Conservation (phyloP, 2,113 vertebrate species). For the Heterocephalus glaber region DNA sequence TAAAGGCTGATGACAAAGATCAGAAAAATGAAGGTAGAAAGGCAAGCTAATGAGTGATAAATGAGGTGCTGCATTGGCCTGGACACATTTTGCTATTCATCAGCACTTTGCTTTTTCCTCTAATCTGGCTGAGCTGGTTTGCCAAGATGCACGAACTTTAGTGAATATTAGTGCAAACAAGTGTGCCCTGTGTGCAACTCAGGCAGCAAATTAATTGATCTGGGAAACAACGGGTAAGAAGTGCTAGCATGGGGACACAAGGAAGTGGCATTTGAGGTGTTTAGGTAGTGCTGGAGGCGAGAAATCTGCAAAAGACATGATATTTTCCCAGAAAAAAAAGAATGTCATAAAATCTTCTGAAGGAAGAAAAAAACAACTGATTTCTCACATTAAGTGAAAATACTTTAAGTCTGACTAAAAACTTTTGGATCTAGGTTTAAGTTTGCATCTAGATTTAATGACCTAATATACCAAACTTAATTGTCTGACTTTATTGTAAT, state of each 20-base stretch:
- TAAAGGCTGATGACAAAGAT: constrained; percentile 15
- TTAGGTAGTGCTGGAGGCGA: not conserved
- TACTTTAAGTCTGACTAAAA: not conserved
- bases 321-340: not conserved
- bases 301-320: not conserved
- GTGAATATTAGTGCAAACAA: not conserved
- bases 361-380: not conserved
- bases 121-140: not conserved
- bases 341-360: not conserved
- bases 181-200: not conserved
- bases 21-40: constrained; percentile 39
- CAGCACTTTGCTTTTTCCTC: not conserved
- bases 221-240: not conserved
- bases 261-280: not conserved
- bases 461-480: not conserved
- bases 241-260: not conserved
- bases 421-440: not conserved
- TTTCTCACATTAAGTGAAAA: not conserved
- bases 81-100: not conserved
- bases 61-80: not conserved
- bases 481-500: constrained; percentile 5
- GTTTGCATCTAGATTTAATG: not conserved
- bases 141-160: not conserved
- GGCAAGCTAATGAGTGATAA: not conserved
- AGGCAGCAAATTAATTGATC: not conserved